Evolutionary conservation across 1,140 invertebrate species (phyloP).

Genomic region (Trichonephila clavipes): DNA sequence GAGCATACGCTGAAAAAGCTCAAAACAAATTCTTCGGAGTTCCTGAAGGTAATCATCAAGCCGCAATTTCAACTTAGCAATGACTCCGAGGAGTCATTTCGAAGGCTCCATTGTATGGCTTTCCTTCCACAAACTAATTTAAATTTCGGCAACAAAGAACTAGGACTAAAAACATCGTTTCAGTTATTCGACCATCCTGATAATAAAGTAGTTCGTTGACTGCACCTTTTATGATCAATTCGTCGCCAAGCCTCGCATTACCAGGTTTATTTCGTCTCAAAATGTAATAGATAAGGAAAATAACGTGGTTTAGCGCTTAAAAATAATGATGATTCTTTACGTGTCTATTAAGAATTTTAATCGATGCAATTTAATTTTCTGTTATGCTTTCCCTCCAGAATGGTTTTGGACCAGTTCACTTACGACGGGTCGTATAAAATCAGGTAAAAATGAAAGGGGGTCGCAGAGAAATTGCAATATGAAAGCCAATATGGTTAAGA

Average conservation of each 20-base stretch:
- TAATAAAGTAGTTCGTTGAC: conserved; percentile 58
- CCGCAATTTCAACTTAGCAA: conserved; percentile 14
- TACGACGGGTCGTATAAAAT: conserved; percentile 36
- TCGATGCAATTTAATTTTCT: conserved; percentile 67
- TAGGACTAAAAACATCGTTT: conserved; percentile 58
- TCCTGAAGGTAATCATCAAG: conserved; percentile 31
- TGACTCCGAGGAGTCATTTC: conserved; percentile 41
- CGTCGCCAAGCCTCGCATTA: conserved; percentile 51
- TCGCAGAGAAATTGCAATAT: neutral
- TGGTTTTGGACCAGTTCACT: neutral
- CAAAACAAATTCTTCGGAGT: neutral
- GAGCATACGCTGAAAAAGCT: conserved; percentile 9
- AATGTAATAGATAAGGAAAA: conserved; percentile 39
- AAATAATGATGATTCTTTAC: conserved; percentile 73
- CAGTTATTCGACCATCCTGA: conserved; percentile 56
- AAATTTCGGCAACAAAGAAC: conserved; percentile 62
- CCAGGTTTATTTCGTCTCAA: conserved; percentile 56
- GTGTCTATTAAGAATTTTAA: conserved; percentile 72
- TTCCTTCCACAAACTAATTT: conserved; percentile 52
- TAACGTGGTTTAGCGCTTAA: conserved; percentile 60
- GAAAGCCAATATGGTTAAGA: neutral
- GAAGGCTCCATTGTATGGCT: conserved; percentile 30
- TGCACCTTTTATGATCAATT: conserved; percentile 68
- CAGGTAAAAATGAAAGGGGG: conserved; percentile 36
- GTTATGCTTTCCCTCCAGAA: neutral